Percentiles rank a stretch among this genome's conserved stretches.
Evolutionary conservation across 1,140 invertebrate genomes (phyloP).

Genomic region (Drosophila truncata): DNA sequence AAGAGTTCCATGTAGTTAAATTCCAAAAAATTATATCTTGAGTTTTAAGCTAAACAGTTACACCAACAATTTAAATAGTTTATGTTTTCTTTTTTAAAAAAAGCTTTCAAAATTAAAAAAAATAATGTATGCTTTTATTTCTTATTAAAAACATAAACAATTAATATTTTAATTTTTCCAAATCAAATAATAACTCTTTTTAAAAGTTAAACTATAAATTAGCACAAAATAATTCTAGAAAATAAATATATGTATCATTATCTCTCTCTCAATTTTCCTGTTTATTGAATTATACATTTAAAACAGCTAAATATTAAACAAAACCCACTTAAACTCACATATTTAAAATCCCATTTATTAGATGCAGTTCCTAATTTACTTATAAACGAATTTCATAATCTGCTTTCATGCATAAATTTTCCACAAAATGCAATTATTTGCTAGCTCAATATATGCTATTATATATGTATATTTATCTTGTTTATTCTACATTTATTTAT

Average conservation of each 20-base stretch:
- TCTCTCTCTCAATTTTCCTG: not conserved
- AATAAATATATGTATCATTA: not conserved
- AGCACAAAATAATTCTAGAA: too few species aligned
- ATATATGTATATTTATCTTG: not conserved
- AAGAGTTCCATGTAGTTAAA: too few species aligned
- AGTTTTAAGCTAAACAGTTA: too few species aligned
- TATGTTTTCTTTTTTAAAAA: too few species aligned
- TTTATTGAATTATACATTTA: not conserved
- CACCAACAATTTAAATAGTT: too few species aligned
- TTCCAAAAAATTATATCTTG: too few species aligned
- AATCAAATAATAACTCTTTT: too few species aligned
- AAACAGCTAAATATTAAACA: not conserved
- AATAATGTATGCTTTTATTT: too few species aligned
- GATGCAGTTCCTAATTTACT: not conserved
- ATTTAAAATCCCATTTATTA: not conserved
- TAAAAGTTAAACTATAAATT: too few species aligned
- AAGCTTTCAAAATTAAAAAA: too few species aligned
- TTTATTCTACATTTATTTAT: not conserved
- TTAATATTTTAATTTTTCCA: too few species aligned
- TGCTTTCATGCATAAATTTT: constrained; percentile 7
- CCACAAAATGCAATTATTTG: not conserved
- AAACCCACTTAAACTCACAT: not conserved
- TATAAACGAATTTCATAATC: not conserved
- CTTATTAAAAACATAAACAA: too few species aligned
- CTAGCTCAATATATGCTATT: not conserved